A percentile compares a stretch with the other conserved stretches of the same genome.
phyloP scores from a whole-genome alignment of 2,888 invertebrate genomes.

The Nineta flava region DNA sequence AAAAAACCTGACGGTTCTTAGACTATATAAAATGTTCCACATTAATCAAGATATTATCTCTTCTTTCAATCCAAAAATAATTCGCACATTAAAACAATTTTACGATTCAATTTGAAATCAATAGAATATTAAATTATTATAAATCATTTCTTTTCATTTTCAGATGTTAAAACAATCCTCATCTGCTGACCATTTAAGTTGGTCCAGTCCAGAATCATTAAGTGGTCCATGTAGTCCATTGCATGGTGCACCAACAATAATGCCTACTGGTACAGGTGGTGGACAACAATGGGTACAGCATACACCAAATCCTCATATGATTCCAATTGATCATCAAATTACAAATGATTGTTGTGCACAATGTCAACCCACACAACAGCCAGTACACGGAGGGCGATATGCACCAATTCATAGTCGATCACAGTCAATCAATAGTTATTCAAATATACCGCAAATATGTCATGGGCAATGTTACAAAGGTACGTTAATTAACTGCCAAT shows the following conservation, averaged over 20 bases:
- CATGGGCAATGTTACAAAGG: background rate
- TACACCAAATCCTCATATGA: background rate
- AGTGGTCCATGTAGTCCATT: slow-evolving; percentile 3
- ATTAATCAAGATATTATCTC: too few species aligned
- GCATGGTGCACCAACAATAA: background rate
- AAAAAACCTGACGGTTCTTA: too few species aligned
- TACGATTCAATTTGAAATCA: too few species aligned
- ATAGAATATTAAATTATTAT: background rate
- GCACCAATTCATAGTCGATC: background rate
- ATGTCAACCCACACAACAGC: background rate
- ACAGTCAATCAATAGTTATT: background rate
- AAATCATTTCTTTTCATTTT: background rate
- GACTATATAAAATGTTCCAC: too few species aligned
- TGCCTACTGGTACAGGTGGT: background rate
- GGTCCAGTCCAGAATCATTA: slow-evolving; percentile 5
- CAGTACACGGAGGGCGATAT: background rate
- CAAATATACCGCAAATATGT: background rate
- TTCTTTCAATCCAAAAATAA: too few species aligned
- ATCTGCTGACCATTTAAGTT: slow-evolving; percentile 4
- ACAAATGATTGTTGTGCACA: slow-evolving; percentile 1
- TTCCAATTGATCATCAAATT: background rate
- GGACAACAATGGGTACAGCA: slow-evolving; percentile 3
- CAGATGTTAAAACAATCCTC: slow-evolving; percentile 4
- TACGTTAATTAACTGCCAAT: too few species aligned
- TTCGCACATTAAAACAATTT: too few species aligned